These are phyloP conservation scores for Augiades crinisus DNA, from an alignment of 2,888 invertebrate genomes.

Conservation along the genomic window DNA sequence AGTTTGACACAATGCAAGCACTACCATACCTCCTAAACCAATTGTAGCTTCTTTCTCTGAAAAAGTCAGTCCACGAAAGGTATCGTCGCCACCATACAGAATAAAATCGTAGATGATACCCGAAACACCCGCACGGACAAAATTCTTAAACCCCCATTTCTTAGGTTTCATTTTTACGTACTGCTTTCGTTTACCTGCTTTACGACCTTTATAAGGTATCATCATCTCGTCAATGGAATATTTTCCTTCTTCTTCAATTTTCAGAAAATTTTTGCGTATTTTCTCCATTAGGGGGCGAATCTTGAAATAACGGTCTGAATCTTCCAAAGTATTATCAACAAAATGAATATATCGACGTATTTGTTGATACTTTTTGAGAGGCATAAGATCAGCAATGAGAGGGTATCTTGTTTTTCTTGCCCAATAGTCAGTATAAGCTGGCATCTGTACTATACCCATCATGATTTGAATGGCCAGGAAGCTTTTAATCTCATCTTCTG, in stretches of 20 bases:
- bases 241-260: conserved; percentile 36
- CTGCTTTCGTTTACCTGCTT: conserved; percentile 41
- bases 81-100: conserved; percentile 41
- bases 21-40: conserved; percentile 38
- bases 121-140: conserved; percentile 40
- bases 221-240: conserved; percentile 47
- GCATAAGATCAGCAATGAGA: conserved; percentile 28
- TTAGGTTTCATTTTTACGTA: conserved; percentile 45
- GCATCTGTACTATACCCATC: conserved; percentile 24
- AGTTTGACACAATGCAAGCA: conserved; percentile 33
- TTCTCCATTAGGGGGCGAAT: conserved; percentile 32
- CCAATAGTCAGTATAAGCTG: conserved; percentile 26
- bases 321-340: conserved; percentile 22
- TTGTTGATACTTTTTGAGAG: conserved; percentile 22
- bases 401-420: conserved; percentile 18
- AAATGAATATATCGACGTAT: conserved; percentile 28
- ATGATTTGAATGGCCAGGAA: conserved; percentile 24
- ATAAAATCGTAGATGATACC: conserved; percentile 46
- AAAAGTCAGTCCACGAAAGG: conserved; percentile 34
- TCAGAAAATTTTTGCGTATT: conserved; percentile 30
- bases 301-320: conserved; percentile 32
- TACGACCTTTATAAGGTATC: conserved; percentile 44
- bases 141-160: conserved; percentile 44
- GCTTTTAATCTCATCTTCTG: conserved; percentile 22
- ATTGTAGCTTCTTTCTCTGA: conserved; percentile 34